Evolutionary conservation across 1,140 invertebrate species (phyloP).

Genomic region (Wasmannia auropunctata): DNA sequence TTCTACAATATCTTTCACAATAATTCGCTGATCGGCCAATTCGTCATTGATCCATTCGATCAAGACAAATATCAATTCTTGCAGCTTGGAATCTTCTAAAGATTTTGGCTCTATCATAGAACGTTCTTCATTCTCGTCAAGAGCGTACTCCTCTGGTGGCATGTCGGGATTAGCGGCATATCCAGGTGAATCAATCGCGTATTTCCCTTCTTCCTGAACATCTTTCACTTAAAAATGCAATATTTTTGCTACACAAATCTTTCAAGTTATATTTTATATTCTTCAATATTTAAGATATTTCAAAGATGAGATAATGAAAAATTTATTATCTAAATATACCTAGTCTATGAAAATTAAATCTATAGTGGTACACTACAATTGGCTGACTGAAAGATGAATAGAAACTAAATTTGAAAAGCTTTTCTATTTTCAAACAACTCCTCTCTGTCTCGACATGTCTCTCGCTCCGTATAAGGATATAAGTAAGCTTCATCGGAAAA

Average conservation of each 20-base stretch:
- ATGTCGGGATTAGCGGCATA: slow-evolving; percentile 93
- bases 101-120: slow-evolving; percentile 97
- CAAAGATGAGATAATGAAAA: neutral
- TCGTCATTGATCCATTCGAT: slow-evolving; percentile 99
- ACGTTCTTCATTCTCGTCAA: slow-evolving; percentile 98
- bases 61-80: slow-evolving; percentile 94
- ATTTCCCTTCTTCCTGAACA: slow-evolving; percentile 97
- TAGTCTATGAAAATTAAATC: neutral
- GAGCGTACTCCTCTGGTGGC: slow-evolving; percentile 95
- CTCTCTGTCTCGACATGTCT: neutral
- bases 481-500: neutral
- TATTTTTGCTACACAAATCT: slow-evolving; percentile 62
- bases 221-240: slow-evolving; percentile 93
- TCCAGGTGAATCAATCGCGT: slow-evolving; percentile 98
- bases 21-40: slow-evolving; percentile 97
- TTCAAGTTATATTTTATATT: neutral
- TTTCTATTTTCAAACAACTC: neutral
- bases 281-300: neutral
- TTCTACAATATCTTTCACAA: slow-evolving; percentile 98
- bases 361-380: neutral
- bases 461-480: slow-evolving; percentile 62
- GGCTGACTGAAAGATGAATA: neutral
- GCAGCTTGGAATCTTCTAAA: slow-evolving; percentile 94
- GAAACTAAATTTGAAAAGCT: neutral
- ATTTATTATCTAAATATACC: too few relatives aligned